Conservation (phyloP, 2,797 vertebrate species). For the Onychomys leucogaster region DNA sequence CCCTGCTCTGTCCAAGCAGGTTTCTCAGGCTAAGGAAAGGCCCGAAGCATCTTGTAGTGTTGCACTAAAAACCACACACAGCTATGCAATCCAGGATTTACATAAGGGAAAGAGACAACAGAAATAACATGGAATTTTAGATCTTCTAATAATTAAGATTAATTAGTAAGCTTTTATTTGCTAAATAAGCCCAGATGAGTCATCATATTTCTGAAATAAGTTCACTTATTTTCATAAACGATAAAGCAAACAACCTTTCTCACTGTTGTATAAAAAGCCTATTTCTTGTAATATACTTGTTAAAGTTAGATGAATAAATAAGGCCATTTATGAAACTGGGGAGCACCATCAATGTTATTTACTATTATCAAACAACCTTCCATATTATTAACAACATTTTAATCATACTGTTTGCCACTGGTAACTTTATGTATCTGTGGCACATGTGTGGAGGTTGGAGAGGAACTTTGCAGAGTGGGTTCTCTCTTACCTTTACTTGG, state of each 20-base stretch:
- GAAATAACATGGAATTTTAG: constrained; percentile 15
- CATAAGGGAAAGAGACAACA: not conserved
- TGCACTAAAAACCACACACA: not conserved
- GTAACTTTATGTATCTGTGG: not conserved
- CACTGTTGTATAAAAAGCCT: not conserved
- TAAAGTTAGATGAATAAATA: constrained; percentile 42
- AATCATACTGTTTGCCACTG: not conserved
- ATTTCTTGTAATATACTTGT: not conserved
- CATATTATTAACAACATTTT: constrained; percentile 19
- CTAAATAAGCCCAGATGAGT: constrained; percentile 23
- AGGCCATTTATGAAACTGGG: constrained; percentile 35
- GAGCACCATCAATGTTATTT: not conserved
- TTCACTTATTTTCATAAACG: constrained; percentile 42
- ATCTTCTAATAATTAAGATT: not conserved
- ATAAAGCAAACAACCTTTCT: constrained; percentile 6
- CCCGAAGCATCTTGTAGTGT: not conserved
- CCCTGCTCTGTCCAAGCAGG: not conserved
- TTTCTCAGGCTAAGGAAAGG: constrained; percentile 12
- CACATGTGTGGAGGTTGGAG: not conserved
- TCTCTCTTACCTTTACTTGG: not conserved
- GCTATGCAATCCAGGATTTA: not conserved
- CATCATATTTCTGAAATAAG: constrained; percentile 9
- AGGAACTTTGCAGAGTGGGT: not conserved
- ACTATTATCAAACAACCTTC: not conserved
- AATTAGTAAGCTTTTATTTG: constrained; percentile 39